Conservation (phyloP, 2,113 vertebrate species). For the Butorides virescens region DNA sequence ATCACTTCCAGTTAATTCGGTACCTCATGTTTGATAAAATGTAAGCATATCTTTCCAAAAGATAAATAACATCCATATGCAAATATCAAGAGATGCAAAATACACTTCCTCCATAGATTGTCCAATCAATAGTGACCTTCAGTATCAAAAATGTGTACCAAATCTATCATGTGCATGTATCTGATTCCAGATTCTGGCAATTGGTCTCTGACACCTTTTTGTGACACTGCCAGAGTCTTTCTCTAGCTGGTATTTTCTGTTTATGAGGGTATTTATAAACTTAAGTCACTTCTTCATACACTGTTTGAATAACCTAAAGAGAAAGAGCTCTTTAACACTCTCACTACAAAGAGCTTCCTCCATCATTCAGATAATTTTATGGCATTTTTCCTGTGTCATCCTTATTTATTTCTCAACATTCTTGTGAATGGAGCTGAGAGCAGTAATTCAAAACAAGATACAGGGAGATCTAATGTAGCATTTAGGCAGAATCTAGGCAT, state of each 20-base stretch:
- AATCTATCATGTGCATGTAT: neutral
- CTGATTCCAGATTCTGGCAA: neutral
- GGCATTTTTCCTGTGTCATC: neutral
- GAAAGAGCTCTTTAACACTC: neutral
- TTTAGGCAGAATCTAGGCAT: neutral
- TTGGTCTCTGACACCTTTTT: neutral
- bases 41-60: neutral
- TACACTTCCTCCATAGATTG: neutral
- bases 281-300: neutral
- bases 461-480: neutral
- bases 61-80: neutral
- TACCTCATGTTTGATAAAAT: neutral
- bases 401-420: neutral
- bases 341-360: neutral
- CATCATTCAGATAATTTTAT: neutral
- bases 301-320: neutral
- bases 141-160: neutral
- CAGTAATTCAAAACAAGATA: neutral
- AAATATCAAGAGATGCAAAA: neutral
- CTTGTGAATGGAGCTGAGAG: neutral
- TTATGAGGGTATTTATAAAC: neutral
- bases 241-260: neutral
- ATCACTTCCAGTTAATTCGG: neutral
- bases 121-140: neutral
- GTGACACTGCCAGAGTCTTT: neutral